These are phyloP conservation scores for Apantesis nais DNA, from an alignment of 2,888 invertebrate genomes.

Conservation along the genomic window DNA sequence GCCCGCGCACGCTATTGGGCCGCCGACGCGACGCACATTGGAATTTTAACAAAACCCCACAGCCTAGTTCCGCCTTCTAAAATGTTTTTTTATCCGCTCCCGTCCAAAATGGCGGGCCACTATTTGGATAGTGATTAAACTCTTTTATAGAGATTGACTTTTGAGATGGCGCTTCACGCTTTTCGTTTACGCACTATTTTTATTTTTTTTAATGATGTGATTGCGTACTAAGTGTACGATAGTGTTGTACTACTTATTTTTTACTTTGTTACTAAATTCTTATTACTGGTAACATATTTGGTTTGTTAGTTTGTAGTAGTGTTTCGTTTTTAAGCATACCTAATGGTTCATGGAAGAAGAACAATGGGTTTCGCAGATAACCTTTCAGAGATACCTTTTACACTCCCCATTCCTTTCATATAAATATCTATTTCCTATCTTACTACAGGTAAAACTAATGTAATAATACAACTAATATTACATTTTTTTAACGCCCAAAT, in stretches of 20 bases:
- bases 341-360: not conserved
- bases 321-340: not conserved
- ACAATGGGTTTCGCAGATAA: not conserved
- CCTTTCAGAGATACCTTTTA: no score
- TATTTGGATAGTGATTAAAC: conserved; percentile 63
- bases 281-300: not conserved
- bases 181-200: not conserved
- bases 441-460: no score
- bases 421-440: no score
- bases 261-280: not conserved
- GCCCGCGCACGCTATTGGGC: conserved; percentile 83
- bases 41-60: conserved; percentile 84
- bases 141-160: conserved; percentile 41
- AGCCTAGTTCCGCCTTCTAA: conserved; percentile 85
- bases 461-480: no score
- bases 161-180: conserved; percentile 14
- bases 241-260: not conserved
- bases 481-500: no score
- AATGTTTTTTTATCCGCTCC: conserved; percentile 79
- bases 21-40: conserved; percentile 66
- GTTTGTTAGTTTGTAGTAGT: not conserved
- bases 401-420: no score
- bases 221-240: not conserved
- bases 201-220: conserved; percentile 5
- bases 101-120: conserved; percentile 81